These are phyloP conservation scores for Agrilus planipennis DNA, from an alignment of 1,140 invertebrate species.

Conservation along the genomic window DNA sequence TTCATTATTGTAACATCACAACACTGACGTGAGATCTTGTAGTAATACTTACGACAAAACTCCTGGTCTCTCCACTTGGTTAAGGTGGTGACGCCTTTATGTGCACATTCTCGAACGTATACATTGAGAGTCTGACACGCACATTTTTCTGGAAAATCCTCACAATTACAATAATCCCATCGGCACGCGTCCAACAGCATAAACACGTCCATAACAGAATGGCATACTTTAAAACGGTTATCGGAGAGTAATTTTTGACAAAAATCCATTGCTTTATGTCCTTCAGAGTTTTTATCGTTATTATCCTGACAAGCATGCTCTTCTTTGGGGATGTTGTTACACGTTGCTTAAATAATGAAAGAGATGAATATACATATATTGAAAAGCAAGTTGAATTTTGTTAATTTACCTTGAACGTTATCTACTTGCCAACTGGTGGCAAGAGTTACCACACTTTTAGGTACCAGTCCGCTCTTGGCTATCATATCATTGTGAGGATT, in stretches of 20 bases:
- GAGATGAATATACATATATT: neutral
- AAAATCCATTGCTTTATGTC: conserved; percentile 43
- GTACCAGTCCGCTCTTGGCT: conserved; percentile 41
- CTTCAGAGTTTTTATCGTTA: conserved; percentile 26
- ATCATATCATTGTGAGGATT: conserved; percentile 55
- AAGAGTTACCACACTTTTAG: conserved; percentile 40
- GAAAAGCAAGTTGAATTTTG: neutral
- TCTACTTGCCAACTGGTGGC: conserved; percentile 55
- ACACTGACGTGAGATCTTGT: no score
- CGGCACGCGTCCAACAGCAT: conserved; percentile 52
- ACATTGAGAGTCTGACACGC: conserved; percentile 65
- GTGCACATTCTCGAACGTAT: conserved; percentile 61
- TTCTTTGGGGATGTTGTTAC: conserved; percentile 42
- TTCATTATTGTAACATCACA: no score
- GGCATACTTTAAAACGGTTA: conserved; percentile 49
- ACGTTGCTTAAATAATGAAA: conserved; percentile 40
- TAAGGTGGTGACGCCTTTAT: conserved; percentile 47
- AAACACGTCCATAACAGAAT: conserved; percentile 44
- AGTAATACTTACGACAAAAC: conserved; percentile 64
- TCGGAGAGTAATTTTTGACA: conserved; percentile 51
- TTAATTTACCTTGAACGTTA: conserved; percentile 44
- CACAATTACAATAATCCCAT: conserved; percentile 67
- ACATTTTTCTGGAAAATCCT: conserved; percentile 47
- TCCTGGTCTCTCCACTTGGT: conserved; percentile 58
- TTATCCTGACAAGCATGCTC: conserved; percentile 35